Percentiles rank a stretch among this genome's conserved stretches.
Conservation (phyloP, 1,140 invertebrate genomes). For the Leptoteleia sp. region DNA sequence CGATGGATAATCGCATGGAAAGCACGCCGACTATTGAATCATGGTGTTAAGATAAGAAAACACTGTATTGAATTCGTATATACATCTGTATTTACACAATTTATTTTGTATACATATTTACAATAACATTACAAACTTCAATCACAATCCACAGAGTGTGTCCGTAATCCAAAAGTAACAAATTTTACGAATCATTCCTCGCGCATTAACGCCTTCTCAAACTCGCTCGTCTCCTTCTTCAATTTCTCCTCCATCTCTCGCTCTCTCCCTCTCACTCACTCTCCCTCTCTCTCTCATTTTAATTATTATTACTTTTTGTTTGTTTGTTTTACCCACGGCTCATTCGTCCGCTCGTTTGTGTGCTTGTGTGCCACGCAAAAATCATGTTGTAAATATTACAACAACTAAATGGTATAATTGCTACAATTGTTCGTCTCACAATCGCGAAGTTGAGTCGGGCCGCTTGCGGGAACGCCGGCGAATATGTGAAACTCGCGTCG, state of each 20-base stretch:
- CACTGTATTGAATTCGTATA: constrained; percentile 55
- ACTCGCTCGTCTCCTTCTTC: too few relatives aligned
- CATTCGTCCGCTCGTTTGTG: constrained; percentile 25
- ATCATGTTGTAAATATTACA: constrained; percentile 65
- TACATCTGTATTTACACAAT: constrained; percentile 61
- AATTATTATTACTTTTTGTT: too few relatives aligned
- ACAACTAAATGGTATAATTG: constrained; percentile 61
- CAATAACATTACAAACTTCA: constrained; percentile 65
- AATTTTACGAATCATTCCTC: constrained; percentile 49
- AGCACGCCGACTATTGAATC: constrained; percentile 30
- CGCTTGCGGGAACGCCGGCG: constrained; percentile 25
- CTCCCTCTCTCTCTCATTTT: too few relatives aligned
- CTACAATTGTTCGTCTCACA: constrained; percentile 40
- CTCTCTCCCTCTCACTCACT: too few relatives aligned
- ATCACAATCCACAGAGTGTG: constrained; percentile 54
- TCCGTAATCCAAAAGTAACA: constrained; percentile 60
- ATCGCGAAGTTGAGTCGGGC: constrained; percentile 37
- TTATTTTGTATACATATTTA: constrained; percentile 63
- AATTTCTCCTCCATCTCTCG: too few relatives aligned
- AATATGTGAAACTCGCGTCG: constrained; percentile 35
- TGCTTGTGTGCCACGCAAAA: constrained; percentile 44
- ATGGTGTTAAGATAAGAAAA: constrained; percentile 39
- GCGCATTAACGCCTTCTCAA: constrained; percentile 17
- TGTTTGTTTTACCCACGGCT: too few relatives aligned
- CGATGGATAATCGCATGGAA: too few relatives aligned